phyloP scores from a whole-genome alignment of 2,797 vertebrate genomes.

The Lepilemur ruficaudatus region DNA sequence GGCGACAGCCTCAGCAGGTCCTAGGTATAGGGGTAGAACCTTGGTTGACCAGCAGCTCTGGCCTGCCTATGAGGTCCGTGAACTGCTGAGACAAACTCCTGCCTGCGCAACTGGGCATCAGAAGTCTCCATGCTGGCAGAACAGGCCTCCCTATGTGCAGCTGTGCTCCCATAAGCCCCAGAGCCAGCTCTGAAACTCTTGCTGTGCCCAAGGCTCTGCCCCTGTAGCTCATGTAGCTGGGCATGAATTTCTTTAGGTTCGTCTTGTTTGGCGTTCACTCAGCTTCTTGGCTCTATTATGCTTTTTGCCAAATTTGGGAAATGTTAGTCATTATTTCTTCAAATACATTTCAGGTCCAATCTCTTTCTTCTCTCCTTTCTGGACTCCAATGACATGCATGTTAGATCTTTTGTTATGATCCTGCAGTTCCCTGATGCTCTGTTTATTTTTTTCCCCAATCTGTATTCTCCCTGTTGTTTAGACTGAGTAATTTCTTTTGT shows the following conservation, averaged over 20 bases:
- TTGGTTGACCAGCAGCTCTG: not conserved
- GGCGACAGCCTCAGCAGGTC: not conserved
- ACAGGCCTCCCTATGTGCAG: not conserved
- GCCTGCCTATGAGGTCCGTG: too few relatives aligned
- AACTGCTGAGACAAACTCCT: not conserved
- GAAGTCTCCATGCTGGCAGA: not conserved
- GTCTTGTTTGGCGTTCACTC: not conserved
- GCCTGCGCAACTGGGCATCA: not conserved
- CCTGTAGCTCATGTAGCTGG: not conserved
- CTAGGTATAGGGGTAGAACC: too few relatives aligned
- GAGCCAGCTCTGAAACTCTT: not conserved
- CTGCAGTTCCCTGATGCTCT: not conserved
- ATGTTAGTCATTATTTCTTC: not conserved
- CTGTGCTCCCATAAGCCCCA: not conserved
- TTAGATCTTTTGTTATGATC: not conserved
- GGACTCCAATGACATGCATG: not conserved
- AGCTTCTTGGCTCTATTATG: not conserved
- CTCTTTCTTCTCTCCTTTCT: not conserved
- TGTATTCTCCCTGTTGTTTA: not conserved
- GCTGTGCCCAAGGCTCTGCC: not conserved
- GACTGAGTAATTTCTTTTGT: not conserved
- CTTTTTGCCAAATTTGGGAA: not conserved
- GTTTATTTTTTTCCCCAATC: not conserved
- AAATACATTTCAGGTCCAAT: not conserved
- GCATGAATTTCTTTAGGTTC: not conserved